Conservation (phyloP, 2,797 vertebrate genomes). For the Odontamblyopus lacepedii region DNA sequence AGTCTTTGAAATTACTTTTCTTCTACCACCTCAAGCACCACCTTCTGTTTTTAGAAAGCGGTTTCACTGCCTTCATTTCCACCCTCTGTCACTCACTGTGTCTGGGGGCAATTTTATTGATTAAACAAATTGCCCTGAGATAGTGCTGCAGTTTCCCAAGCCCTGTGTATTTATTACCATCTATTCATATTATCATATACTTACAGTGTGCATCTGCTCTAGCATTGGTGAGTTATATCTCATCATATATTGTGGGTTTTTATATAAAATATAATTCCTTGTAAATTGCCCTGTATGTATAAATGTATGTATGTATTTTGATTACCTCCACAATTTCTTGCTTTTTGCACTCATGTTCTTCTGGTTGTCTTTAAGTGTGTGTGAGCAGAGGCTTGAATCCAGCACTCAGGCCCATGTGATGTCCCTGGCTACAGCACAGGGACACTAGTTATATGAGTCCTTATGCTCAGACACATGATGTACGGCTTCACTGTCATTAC, state of each 20-base stretch:
- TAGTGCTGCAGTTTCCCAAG: conserved; percentile 58
- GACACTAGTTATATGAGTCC: conserved; percentile 40
- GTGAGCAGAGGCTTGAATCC: conserved; percentile 53
- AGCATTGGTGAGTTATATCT: background rate
- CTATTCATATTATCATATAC: conserved; percentile 50
- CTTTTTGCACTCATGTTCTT: conserved; percentile 40
- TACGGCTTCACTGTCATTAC: conserved; percentile 23
- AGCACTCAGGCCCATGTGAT: conserved; percentile 23
- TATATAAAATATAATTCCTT: background rate
- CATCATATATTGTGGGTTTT: background rate
- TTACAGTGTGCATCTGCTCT: background rate
- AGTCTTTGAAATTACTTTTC: conserved; percentile 21
- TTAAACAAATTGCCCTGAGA: conserved; percentile 71
- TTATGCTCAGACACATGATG: conserved; percentile 35
- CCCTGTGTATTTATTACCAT: conserved; percentile 74
- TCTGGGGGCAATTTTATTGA: conserved; percentile 64
- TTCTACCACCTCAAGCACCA: conserved; percentile 32
- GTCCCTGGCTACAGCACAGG: background rate
- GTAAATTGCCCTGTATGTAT: background rate
- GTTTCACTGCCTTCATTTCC: background rate
- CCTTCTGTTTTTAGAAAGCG: conserved; percentile 9
- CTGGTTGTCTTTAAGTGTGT: conserved; percentile 54
- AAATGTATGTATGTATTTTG: background rate
- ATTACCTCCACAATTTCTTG: no score
- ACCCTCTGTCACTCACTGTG: conserved; percentile 37